Conservation (phyloP, 2,797 vertebrate genomes). For the Sebastes paucispinis region DNA sequence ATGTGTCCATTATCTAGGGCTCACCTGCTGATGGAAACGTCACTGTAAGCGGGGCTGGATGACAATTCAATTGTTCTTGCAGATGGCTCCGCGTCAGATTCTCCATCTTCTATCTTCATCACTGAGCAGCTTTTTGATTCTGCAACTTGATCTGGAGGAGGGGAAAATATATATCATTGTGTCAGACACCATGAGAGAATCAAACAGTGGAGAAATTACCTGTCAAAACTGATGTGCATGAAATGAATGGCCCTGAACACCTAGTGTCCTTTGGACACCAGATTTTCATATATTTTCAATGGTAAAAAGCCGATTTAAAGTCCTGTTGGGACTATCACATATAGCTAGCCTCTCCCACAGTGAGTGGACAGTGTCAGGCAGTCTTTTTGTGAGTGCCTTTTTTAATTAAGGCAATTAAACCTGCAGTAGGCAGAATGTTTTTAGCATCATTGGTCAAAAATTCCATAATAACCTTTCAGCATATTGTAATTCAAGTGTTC, state of each 20-base stretch:
- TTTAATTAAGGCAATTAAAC: background rate
- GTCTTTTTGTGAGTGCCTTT: background rate
- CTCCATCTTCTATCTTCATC: conserved; percentile 32
- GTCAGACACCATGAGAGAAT: background rate
- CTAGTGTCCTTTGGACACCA: background rate
- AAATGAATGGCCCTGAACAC: background rate
- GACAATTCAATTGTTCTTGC: conserved; percentile 30
- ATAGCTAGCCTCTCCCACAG: background rate
- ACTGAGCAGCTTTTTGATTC: conserved; percentile 13
- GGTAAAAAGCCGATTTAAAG: background rate
- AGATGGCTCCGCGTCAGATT: conserved; percentile 16
- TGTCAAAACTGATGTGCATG: background rate
- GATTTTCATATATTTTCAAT: background rate
- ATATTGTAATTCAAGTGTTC: too few relatives aligned
- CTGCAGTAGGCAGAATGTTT: too few relatives aligned
- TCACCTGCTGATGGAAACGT: conserved; percentile 84
- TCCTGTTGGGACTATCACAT: background rate
- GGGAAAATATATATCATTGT: background rate
- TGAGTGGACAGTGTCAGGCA: background rate
- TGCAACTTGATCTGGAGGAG: conserved; percentile 31
- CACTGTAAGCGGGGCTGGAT: conserved; percentile 73
- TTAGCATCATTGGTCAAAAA: too few relatives aligned
- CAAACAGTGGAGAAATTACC: background rate
- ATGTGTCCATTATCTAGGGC: background rate
- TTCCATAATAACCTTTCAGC: too few relatives aligned